These are phyloP conservation scores for Chloroceryle amazona DNA, from an alignment of 2,797 vertebrate genomes.

Conservation along the genomic window DNA sequence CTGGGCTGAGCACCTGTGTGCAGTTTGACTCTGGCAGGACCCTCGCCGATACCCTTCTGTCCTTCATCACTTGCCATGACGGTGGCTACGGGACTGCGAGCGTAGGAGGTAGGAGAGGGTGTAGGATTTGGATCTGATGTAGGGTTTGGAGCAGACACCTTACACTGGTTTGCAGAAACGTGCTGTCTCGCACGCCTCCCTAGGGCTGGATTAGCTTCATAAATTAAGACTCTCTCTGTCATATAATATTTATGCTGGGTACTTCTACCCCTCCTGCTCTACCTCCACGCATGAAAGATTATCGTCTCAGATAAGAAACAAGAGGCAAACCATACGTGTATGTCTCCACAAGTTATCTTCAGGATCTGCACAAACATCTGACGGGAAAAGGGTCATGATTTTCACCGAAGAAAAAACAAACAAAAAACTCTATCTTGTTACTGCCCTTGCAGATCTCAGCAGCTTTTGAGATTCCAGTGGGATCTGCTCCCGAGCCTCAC, in stretches of 20 bases:
- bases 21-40: not conserved
- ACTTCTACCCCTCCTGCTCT: not conserved
- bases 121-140: too few species aligned
- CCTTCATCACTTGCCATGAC: not conserved
- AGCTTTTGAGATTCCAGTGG: fast-evolving
- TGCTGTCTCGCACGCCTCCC: not conserved
- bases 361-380: not conserved
- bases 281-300: not conserved
- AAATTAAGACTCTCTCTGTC: not conserved
- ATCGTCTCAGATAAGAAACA: not conserved
- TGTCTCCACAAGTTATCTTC: not conserved
- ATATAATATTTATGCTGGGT: not conserved
- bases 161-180: fast-evolving
- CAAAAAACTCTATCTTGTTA: not conserved
- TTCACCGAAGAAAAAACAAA: not conserved
- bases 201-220: not conserved
- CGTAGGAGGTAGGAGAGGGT: too few species aligned
- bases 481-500: not conserved
- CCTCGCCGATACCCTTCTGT: fast-evolving
- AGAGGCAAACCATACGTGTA: not conserved
- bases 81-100: not conserved
- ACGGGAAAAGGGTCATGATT: not conserved
- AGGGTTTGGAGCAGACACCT: not conserved
- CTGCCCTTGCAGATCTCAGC: not conserved
- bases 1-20: not conserved